A percentile compares a stretch with the other conserved stretches of the same genome.
These are phyloP conservation scores for Phalera bucephala DNA, from an alignment of 2,888 invertebrate genomes.

Conservation along the genomic window DNA sequence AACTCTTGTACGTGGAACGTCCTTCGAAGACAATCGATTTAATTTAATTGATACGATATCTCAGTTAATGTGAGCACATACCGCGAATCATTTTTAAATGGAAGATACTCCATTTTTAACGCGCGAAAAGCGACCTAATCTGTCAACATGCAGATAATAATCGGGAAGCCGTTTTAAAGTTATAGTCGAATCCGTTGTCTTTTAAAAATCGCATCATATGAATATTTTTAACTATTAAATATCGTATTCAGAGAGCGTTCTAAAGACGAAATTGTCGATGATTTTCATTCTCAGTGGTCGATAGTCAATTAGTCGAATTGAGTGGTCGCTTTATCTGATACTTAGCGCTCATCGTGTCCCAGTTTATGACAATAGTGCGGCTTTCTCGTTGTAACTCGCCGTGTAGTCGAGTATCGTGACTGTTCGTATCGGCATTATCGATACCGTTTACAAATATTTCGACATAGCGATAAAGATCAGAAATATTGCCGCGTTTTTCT, in stretches of 20 bases:
- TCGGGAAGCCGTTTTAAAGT: constrained; percentile 19
- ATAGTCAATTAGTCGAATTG: constrained; percentile 45
- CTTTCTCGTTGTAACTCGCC: constrained; percentile 40
- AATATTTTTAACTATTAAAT: constrained; percentile 25
- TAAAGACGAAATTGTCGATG: constrained; percentile 15
- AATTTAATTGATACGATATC: constrained; percentile 10
- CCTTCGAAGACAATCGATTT: constrained; percentile 22
- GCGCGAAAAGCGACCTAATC: constrained; percentile 8
- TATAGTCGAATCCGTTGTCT: constrained; percentile 28
- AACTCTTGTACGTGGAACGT: constrained; percentile 27
- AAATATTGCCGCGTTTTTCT: constrained; percentile 19
- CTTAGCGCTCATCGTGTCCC: constrained; percentile 48
- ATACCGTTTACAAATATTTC: constrained; percentile 79
- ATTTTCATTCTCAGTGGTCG: constrained; percentile 22
- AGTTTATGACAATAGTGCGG: constrained; percentile 50
- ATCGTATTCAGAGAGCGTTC: constrained; percentile 4
- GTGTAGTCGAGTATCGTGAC: constrained; percentile 50
- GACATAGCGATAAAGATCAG: constrained; percentile 69
- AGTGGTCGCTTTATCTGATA: constrained; percentile 44
- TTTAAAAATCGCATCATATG: constrained; percentile 16
- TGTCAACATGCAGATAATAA: constrained; percentile 17
- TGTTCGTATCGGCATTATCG: constrained; percentile 54
- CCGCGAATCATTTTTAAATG: constrained; percentile 3
- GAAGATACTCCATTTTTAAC: too few relatives aligned
- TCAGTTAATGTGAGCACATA: constrained; percentile 7